Percentiles rank a stretch among this genome's conserved stretches.
phyloP scores from a whole-genome alignment of 1,140 invertebrate genomes.

The Semibalanus balanoides region DNA sequence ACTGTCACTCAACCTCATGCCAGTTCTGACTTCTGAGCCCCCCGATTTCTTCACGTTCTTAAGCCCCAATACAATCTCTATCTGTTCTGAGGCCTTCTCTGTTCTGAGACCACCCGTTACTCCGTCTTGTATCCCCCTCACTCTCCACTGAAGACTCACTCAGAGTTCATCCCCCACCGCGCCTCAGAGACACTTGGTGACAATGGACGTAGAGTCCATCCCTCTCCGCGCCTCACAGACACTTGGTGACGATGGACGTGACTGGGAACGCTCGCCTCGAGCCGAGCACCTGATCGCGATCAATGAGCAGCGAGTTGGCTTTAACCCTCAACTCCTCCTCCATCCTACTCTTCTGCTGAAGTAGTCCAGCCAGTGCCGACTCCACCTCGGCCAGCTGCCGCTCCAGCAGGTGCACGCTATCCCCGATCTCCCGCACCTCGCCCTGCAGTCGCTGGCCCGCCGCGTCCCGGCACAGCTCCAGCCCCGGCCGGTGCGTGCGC shows the following conservation, averaged over 20 bases:
- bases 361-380: slow-evolving; percentile 61
- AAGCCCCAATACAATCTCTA: too few species aligned
- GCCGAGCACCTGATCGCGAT: slow-evolving; percentile 86
- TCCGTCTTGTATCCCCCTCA: too few species aligned
- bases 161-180: too few species aligned
- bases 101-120: too few species aligned
- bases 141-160: too few species aligned
- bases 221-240: not conserved
- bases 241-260: not conserved
- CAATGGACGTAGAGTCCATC: not conserved
- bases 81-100: too few species aligned
- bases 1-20: too few species aligned
- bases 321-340: slow-evolving; percentile 79
- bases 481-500: slow-evolving; percentile 61
- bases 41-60: too few species aligned
- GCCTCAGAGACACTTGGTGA: not conserved
- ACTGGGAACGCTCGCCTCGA: slow-evolving; percentile 70
- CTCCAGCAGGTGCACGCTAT: slow-evolving; percentile 63
- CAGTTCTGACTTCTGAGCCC: too few species aligned
- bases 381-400: slow-evolving; percentile 64
- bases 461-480: slow-evolving; percentile 71
- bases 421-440: slow-evolving; percentile 72
- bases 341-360: slow-evolving; percentile 61
- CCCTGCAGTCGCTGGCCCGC: slow-evolving; percentile 42
- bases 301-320: slow-evolving; percentile 80